Percentiles rank a stretch among this genome's conserved stretches.
Evolutionary conservation across 2,888 invertebrate genomes (phyloP).

Genomic region (Pollenia angustigena): DNA sequence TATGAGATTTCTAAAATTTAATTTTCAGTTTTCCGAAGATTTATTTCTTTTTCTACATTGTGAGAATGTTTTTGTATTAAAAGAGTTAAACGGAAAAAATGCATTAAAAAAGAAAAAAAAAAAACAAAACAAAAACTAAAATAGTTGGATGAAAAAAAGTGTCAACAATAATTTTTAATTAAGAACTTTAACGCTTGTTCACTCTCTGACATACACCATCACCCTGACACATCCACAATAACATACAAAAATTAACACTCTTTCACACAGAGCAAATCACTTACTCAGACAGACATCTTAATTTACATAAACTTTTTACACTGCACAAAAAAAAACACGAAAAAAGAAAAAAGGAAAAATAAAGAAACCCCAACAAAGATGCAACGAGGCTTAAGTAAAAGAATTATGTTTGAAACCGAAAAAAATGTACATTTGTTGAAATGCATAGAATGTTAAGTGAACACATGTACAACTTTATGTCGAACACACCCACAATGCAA

Average conservation of each 20-base stretch:
- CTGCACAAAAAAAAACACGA: background rate
- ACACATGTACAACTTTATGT: constrained; percentile 72
- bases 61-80: background rate
- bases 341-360: constrained; percentile 2
- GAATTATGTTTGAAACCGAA: constrained; percentile 63
- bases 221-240: background rate
- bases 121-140: constrained; percentile 21
- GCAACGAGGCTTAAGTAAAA: constrained; percentile 67
- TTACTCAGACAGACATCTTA: constrained; percentile 62
- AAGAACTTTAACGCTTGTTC: constrained; percentile 74
- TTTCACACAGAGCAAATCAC: constrained; percentile 54
- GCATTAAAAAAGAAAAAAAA: too few species aligned
- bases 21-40: constrained; percentile 62
- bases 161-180: constrained; percentile 76
- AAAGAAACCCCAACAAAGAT: constrained; percentile 51
- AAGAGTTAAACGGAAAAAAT: constrained; percentile 32
- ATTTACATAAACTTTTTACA: constrained; percentile 68
- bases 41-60: constrained; percentile 38
- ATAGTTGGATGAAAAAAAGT: constrained; percentile 52
- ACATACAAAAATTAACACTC: constrained; percentile 37
- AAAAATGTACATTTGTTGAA: constrained; percentile 58
- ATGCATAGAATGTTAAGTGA: constrained; percentile 63
- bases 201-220: constrained; percentile 22
- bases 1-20: constrained; percentile 62
- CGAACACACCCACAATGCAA: constrained; percentile 70